Percentiles rank a stretch among this genome's conserved stretches.
Conservation (phyloP, 2,113 vertebrate species). For the Gnathochromis pfefferi region DNA sequence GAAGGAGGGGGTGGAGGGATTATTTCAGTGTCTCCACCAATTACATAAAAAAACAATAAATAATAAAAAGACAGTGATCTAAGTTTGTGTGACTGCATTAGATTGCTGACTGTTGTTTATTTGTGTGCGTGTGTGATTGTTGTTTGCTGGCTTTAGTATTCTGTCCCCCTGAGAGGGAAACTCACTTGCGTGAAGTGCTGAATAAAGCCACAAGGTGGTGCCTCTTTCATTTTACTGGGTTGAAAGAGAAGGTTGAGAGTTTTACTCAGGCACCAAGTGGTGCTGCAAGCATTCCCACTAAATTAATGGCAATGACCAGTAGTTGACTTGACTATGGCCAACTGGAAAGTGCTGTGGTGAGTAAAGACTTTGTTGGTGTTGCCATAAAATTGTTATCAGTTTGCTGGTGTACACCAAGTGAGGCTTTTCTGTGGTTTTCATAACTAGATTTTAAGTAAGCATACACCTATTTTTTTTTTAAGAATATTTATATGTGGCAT, state of each 20-base stretch:
- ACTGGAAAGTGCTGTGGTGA: background rate
- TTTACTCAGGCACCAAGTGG: background rate
- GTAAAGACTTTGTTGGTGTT: background rate
- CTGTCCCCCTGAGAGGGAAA: background rate
- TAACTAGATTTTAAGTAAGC: background rate
- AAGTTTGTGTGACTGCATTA: background rate
- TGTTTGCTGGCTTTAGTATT: background rate
- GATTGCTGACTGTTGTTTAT: background rate
- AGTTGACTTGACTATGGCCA: background rate
- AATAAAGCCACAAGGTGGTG: background rate
- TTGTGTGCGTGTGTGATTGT: background rate
- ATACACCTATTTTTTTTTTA: background rate
- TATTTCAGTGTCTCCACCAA: background rate
- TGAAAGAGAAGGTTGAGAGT: background rate
- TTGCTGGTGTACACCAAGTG: background rate
- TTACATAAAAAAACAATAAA: background rate
- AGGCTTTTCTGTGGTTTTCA: background rate
- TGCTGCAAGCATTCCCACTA: rapidly evolving
- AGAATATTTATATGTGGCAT: background rate
- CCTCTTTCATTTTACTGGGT: background rate
- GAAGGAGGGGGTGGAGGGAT: background rate
- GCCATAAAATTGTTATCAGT: background rate
- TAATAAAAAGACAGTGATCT: background rate
- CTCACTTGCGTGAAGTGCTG: background rate
- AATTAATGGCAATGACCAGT: background rate